Evolutionary conservation across 2,888 invertebrate genomes (phyloP).

Genomic region (Sicus ferrugineus): DNA sequence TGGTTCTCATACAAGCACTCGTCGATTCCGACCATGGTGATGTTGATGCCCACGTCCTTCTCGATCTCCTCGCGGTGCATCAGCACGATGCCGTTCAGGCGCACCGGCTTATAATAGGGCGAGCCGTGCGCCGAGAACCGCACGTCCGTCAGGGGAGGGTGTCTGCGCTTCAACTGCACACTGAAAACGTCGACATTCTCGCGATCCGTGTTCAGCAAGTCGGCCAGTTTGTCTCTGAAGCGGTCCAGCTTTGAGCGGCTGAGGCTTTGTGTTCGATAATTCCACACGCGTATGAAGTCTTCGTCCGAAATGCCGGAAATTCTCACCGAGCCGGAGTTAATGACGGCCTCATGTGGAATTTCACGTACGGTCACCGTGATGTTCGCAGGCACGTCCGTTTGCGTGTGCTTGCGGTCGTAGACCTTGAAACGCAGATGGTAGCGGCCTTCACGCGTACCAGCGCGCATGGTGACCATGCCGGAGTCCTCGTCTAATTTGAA

Average conservation of each 20-base stretch:
- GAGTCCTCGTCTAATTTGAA: constrained; percentile 90
- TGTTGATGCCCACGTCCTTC: constrained; percentile 91
- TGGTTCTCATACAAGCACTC: constrained; percentile 94
- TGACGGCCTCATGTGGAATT: constrained; percentile 93
- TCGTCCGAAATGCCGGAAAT: constrained; percentile 94
- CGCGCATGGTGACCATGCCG: constrained; percentile 95
- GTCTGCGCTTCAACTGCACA: constrained; percentile 86
- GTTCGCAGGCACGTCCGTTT: constrained; percentile 94
- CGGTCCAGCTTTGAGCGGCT: constrained; percentile 88
- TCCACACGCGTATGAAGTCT: constrained; percentile 95
- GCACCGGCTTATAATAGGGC: constrained; percentile 92
- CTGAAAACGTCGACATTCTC: constrained; percentile 97
- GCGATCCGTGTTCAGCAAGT: constrained; percentile 82
- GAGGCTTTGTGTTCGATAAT: constrained; percentile 85
- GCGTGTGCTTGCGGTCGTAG: constrained; percentile 93
- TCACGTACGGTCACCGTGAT: constrained; percentile 93
- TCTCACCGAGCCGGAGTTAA: constrained; percentile 93
- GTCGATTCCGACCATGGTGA: constrained; percentile 97
- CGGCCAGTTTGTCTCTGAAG: constrained; percentile 86
- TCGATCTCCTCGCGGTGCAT: constrained; percentile 95
- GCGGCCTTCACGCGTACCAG: constrained; percentile 87
- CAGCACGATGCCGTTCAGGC: constrained; percentile 91
- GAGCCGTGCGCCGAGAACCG: constrained; percentile 95
- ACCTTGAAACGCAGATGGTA: constrained; percentile 85
- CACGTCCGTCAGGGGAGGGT: constrained; percentile 89